Evolutionary conservation across 2,797 vertebrate genomes (phyloP).

Genomic region (Masticophis lateralis): DNA sequence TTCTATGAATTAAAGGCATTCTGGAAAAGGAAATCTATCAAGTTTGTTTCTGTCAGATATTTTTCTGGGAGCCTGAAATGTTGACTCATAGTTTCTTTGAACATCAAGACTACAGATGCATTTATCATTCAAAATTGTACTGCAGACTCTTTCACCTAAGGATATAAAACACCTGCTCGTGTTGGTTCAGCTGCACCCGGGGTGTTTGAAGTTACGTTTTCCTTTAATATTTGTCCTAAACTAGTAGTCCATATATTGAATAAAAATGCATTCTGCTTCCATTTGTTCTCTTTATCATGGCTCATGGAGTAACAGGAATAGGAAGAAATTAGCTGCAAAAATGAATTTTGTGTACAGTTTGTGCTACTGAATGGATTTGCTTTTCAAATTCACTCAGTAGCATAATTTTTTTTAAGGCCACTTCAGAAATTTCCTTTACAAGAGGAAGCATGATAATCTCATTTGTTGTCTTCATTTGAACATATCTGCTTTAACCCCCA

Average conservation of each 20-base stretch:
- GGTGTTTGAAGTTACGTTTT: background rate
- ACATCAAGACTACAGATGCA: conserved; percentile 11
- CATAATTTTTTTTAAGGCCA: background rate
- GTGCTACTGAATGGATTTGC: background rate
- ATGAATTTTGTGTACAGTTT: background rate
- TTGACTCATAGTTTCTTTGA: conserved; percentile 18
- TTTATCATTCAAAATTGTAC: conserved; percentile 15
- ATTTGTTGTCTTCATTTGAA: background rate
- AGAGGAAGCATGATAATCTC: background rate
- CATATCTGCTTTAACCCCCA: background rate
- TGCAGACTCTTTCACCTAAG: conserved; percentile 12
- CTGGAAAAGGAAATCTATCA: background rate
- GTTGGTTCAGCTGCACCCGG: background rate
- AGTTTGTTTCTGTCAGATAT: conserved; percentile 11
- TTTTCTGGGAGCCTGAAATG: background rate
- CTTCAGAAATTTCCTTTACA: background rate
- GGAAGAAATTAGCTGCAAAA: background rate
- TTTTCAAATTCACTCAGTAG: no score
- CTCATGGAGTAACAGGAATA: background rate
- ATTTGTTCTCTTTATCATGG: background rate
- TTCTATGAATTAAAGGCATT: background rate
- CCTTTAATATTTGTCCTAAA: background rate
- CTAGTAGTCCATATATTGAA: background rate
- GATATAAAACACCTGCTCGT: conserved; percentile 20
- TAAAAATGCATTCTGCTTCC: background rate